Evolutionary conservation across 2,797 vertebrate species (phyloP).

Genomic region (Platyrinchus mystaceus): DNA sequence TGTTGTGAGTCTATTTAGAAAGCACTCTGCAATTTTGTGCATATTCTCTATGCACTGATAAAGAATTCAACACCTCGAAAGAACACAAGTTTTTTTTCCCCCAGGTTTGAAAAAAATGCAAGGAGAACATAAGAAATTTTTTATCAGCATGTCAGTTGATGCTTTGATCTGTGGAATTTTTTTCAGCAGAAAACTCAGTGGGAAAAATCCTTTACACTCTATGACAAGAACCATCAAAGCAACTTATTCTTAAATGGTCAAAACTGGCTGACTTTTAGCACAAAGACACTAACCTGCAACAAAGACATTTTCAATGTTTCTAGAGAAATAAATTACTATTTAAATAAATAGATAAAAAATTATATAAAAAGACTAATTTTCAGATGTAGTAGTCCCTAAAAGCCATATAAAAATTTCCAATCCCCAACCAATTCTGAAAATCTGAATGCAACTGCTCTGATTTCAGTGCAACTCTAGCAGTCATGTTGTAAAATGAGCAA

Average conservation of each 20-base stretch:
- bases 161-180: not conserved
- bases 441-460: not conserved
- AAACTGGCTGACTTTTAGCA: not conserved
- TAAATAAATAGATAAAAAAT: not conserved
- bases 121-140: not conserved
- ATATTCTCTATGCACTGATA: not conserved
- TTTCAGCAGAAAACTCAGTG: not conserved
- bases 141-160: not conserved
- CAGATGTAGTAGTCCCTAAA: not conserved
- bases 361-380: not conserved
- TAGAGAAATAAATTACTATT: not conserved
- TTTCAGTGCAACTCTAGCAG: not conserved
- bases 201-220: not conserved
- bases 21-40: not conserved
- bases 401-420: not conserved
- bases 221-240: not conserved
- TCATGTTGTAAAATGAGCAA: not conserved
- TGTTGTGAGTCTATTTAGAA: not conserved
- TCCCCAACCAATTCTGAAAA: not conserved
- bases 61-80: conserved; percentile 8
- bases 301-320: not conserved
- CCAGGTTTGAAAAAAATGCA: not conserved
- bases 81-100: not conserved
- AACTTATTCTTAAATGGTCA: not conserved
- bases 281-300: not conserved